Evolutionary conservation across 1,140 invertebrate species (phyloP).

Genomic region (Aphelenchoides fujianensis): DNA sequence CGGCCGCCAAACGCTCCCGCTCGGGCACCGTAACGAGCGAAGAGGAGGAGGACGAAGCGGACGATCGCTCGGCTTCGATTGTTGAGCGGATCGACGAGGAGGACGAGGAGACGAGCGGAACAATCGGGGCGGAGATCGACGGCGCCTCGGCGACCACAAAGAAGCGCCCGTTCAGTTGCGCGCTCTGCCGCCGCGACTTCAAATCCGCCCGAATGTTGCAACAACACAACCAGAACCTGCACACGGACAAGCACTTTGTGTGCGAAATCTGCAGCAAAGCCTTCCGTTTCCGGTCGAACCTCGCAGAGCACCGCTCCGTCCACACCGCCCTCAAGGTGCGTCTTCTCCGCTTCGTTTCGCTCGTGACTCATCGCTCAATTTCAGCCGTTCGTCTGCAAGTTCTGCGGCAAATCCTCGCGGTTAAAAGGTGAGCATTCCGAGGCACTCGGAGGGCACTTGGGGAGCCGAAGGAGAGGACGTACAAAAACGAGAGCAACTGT

Average conservation of each 20-base stretch:
- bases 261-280: conserved; percentile 62
- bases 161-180: background rate
- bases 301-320: conserved; percentile 61
- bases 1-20: background rate
- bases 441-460: no score
- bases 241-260: conserved; percentile 43
- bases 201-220: conserved; percentile 18
- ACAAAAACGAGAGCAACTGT: no score
- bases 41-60: background rate
- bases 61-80: no score
- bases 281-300: conserved; percentile 61
- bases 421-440: no score
- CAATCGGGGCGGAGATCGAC: background rate
- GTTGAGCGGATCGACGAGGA: no score
- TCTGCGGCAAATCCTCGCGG: conserved; percentile 55
- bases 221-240: conserved; percentile 24
- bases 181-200: background rate
- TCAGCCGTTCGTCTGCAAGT: conserved; percentile 60
- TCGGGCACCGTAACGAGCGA: background rate
- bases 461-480: no score
- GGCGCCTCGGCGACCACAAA: background rate
- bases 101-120: background rate
- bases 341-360: background rate
- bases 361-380: conserved; percentile 7
- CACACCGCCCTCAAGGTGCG: conserved; percentile 52